phyloP scores from a whole-genome alignment of 2,888 invertebrate species.

The Heteromurus nitidus region DNA sequence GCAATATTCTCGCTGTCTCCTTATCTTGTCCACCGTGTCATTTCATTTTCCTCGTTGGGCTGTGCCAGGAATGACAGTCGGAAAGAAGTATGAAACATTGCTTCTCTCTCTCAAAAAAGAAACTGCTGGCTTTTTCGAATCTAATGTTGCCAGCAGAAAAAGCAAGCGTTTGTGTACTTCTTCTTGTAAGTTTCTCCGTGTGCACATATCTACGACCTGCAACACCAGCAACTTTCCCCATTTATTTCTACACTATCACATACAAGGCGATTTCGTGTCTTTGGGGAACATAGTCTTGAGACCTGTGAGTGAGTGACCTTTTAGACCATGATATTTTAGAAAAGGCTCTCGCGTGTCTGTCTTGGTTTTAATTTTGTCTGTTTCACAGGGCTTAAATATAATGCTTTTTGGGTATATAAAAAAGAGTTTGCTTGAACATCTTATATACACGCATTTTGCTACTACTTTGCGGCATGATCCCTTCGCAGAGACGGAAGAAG shows the following conservation, averaged over 20 bases:
- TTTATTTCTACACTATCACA: constrained; percentile 34
- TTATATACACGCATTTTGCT: too few relatives aligned
- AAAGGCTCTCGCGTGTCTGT: too few relatives aligned
- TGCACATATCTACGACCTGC: neutral
- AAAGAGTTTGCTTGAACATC: too few relatives aligned
- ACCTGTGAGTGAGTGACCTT: too few relatives aligned
- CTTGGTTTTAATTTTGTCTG: too few relatives aligned
- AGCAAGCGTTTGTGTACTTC: neutral
- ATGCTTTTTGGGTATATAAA: too few relatives aligned
- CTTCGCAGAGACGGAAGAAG: too few relatives aligned
- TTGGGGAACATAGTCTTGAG: too few relatives aligned
- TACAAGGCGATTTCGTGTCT: too few relatives aligned
- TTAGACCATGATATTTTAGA: too few relatives aligned
- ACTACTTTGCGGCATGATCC: too few relatives aligned
- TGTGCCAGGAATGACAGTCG: constrained; percentile 61
- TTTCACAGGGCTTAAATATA: too few relatives aligned
- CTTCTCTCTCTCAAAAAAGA: constrained; percentile 43
- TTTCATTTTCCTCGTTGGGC: constrained; percentile 57
- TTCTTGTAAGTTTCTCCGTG: neutral
- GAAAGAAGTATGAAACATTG: constrained; percentile 62
- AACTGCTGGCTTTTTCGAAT: constrained; percentile 31
- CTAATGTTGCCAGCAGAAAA: constrained; percentile 28
- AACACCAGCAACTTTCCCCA: constrained; percentile 57
- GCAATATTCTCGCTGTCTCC: constrained; percentile 64
- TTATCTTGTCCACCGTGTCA: constrained; percentile 66